Percentiles rank a stretch among this genome's conserved stretches.
Evolutionary conservation across 2,888 invertebrate genomes (phyloP).

Genomic region (Zootermopsis nevadensis): DNA sequence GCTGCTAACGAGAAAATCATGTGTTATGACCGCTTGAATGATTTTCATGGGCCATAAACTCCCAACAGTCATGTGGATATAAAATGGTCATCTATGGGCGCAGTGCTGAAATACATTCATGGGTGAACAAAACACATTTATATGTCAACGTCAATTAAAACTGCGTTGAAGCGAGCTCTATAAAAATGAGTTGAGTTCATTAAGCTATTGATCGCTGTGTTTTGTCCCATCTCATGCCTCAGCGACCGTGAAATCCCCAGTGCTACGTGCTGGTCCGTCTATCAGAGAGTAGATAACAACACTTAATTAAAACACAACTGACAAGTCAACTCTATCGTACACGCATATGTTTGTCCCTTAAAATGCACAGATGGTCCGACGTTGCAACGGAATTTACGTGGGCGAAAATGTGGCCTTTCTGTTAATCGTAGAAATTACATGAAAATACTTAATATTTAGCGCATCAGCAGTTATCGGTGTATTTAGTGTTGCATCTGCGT

Average conservation of each 20-base stretch:
- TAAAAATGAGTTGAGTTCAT: conserved; percentile 35
- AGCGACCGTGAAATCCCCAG: conserved; percentile 20
- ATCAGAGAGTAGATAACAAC: neutral
- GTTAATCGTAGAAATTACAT: too few relatives aligned
- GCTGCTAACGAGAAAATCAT: conserved; percentile 6
- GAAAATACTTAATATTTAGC: too few relatives aligned
- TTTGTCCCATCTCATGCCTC: conserved; percentile 25
- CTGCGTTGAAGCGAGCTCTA: neutral
- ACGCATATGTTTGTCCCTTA: too few relatives aligned
- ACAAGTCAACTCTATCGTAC: neutral
- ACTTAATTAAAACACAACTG: conserved; percentile 19
- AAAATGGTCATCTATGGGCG: neutral
- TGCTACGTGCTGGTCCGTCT: neutral
- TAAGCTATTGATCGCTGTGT: conserved; percentile 27
- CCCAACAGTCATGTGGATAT: neutral
- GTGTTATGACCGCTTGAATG: conserved; percentile 18
- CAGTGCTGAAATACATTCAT: conserved; percentile 4
- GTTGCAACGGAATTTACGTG: too few relatives aligned
- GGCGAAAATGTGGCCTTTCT: too few relatives aligned
- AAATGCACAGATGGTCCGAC: neutral
- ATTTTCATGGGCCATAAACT: conserved; percentile 7
- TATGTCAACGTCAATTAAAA: conserved; percentile 31
- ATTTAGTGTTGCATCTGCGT: too few relatives aligned
- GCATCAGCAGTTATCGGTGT: too few relatives aligned
- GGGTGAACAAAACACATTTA: conserved; percentile 35